These are phyloP conservation scores for Heteronetta atricapilla DNA, from an alignment of 2,113 vertebrate species.

Conservation along the genomic window DNA sequence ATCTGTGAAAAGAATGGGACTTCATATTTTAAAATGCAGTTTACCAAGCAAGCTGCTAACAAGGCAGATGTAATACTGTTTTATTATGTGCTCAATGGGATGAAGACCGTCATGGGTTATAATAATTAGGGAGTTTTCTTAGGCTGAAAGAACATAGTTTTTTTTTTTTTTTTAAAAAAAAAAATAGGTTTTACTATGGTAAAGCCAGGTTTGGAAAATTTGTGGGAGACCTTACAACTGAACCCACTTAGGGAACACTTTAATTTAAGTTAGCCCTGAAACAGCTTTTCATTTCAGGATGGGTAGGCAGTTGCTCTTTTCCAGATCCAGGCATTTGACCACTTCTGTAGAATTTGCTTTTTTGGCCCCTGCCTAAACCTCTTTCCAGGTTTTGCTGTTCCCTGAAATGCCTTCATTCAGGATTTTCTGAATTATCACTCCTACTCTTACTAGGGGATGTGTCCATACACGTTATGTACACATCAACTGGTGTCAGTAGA, in stretches of 20 bases:
- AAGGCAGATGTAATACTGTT: background rate
- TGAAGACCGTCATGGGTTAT: background rate
- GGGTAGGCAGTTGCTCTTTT: background rate
- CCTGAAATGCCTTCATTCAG: background rate
- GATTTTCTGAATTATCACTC: background rate
- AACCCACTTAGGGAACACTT: background rate
- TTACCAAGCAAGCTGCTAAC: background rate
- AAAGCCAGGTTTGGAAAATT: background rate
- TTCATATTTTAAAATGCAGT: background rate
- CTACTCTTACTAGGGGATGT: background rate
- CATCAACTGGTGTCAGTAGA: background rate
- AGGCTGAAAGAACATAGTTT: background rate
- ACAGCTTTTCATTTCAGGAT: background rate
- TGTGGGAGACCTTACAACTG: background rate
- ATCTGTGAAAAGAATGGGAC: background rate
- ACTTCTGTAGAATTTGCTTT: background rate
- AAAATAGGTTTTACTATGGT: background rate
- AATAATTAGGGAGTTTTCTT: background rate
- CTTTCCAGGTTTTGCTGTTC: background rate
- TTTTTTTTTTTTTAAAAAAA: background rate
- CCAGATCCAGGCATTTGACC: background rate
- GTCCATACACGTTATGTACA: accelerated
- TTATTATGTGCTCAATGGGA: background rate
- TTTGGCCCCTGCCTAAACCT: background rate
- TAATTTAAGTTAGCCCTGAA: background rate